phyloP scores from a whole-genome alignment of 2,113 vertebrate genomes.

The Podiceps cristatus region DNA sequence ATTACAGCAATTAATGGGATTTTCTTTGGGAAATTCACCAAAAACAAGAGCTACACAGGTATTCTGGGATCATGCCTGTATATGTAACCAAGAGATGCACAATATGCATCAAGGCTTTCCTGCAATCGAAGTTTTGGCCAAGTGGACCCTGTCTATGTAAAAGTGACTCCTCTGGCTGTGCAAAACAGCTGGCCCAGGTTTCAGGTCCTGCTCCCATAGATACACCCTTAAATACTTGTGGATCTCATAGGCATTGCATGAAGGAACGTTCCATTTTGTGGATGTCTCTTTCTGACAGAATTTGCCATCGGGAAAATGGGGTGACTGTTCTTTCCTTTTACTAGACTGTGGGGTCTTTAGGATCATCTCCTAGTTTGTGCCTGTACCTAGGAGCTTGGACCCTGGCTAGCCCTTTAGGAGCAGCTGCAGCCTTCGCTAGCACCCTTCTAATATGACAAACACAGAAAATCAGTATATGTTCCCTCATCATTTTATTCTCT shows the following conservation, averaged over 20 bases:
- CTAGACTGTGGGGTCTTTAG: background rate
- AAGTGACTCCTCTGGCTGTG: background rate
- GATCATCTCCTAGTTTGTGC: background rate
- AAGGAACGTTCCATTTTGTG: background rate
- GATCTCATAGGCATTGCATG: background rate
- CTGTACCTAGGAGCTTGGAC: background rate
- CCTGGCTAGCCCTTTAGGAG: background rate
- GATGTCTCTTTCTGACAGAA: background rate
- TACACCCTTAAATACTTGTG: background rate
- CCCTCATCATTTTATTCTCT: background rate
- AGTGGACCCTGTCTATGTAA: background rate
- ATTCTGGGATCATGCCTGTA: rapidly evolving
- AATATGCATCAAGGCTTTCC: background rate
- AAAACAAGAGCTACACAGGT: background rate
- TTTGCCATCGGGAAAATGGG: background rate
- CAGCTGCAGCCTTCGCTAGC: background rate
- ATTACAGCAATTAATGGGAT: background rate
- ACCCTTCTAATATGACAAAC: background rate
- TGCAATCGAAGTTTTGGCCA: background rate
- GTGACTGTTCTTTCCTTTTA: background rate
- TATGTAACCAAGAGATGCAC: background rate
- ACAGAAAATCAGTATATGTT: background rate
- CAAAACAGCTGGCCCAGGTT: background rate
- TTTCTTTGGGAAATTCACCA: background rate
- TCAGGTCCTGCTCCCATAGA: background rate